Evolutionary conservation across 92 coral and sea anemone species (phyloP).

Genomic region (Muricea muricata): DNA sequence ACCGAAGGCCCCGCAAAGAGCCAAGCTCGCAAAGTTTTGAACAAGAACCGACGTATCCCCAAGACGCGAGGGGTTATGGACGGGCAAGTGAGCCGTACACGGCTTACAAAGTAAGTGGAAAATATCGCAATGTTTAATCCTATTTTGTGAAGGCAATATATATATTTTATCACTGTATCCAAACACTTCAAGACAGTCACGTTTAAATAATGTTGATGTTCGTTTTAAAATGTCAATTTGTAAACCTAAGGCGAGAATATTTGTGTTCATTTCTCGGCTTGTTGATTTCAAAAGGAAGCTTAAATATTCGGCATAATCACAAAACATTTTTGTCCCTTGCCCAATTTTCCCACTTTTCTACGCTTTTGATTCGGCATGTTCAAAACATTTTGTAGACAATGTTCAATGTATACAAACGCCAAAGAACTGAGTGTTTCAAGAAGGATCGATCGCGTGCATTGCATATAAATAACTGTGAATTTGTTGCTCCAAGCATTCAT

Average conservation of each 20-base stretch:
- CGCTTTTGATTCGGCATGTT: background rate
- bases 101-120: constrained; percentile 9
- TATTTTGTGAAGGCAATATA: background rate
- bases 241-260: background rate
- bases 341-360: background rate
- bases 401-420: background rate
- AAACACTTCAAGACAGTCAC: background rate
- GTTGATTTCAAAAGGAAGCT: constrained; percentile 2
- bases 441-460: background rate
- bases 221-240: background rate
- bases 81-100: constrained; percentile 3
- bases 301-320: background rate
- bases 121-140: background rate
- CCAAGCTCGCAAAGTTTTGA: constrained; percentile 23
- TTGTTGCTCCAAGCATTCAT: background rate
- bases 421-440: background rate
- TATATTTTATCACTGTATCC: background rate
- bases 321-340: background rate
- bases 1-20: constrained; percentile 8
- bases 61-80: background rate
- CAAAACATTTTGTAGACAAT: background rate
- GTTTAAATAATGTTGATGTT: background rate
- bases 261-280: background rate
- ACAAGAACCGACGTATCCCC: background rate
- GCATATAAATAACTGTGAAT: background rate